Percentiles rank a stretch among this genome's conserved stretches.
Conservation (phyloP, 1,140 invertebrate species). For the Tetraneura akinire region DNA sequence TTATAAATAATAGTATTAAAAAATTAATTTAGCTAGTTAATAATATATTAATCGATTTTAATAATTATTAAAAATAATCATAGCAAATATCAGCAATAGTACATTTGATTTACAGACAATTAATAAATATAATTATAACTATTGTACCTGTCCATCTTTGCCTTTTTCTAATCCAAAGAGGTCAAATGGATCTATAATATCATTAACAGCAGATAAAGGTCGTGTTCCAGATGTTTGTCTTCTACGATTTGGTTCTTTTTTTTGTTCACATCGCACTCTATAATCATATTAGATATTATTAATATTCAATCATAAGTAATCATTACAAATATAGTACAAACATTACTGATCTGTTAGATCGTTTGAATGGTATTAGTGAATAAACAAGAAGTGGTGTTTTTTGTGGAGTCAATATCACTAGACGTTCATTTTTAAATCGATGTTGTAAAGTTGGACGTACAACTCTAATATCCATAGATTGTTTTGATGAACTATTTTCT, state of each 20-base stretch:
- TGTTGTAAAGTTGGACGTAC: conserved; percentile 30
- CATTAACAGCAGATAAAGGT: conserved; percentile 80
- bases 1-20: too few relatives aligned
- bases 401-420: conserved; percentile 42
- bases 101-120: too few relatives aligned
- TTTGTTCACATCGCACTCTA: conserved; percentile 58
- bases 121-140: too few relatives aligned
- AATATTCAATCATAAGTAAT: not conserved
- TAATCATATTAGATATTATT: not conserved
- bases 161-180: conserved; percentile 78
- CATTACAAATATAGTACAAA: not conserved
- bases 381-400: conserved; percentile 52
- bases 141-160: conserved; percentile 77
- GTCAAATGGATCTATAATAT: conserved; percentile 82
- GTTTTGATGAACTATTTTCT: conserved; percentile 36
- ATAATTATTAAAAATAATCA: too few relatives aligned
- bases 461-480: conserved; percentile 39
- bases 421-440: conserved; percentile 40
- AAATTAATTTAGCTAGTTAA: too few relatives aligned
- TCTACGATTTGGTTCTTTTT: conserved; percentile 72
- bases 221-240: conserved; percentile 78
- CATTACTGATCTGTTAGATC: conserved; percentile 34
- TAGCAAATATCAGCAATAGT: too few relatives aligned
- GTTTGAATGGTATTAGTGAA: conserved; percentile 49
- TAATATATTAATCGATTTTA: too few relatives aligned